These are phyloP conservation scores for Probosciger aterrimus DNA, from an alignment of 2,113 vertebrate genomes.

Conservation along the genomic window DNA sequence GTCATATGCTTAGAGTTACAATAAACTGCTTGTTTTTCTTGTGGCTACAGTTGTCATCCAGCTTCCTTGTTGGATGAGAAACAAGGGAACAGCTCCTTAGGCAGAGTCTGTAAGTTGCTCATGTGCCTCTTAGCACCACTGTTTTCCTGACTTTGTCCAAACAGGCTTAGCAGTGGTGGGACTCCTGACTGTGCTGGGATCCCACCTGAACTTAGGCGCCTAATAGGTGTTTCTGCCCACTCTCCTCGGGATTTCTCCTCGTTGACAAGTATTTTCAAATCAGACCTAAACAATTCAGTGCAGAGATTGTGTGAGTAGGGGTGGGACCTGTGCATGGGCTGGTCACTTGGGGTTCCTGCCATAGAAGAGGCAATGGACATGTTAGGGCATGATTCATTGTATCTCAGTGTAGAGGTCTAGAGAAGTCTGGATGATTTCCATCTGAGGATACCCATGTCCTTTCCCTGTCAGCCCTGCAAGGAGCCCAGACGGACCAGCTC, in stretches of 20 bases:
- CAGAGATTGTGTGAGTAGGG: accelerated
- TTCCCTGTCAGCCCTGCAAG: background rate
- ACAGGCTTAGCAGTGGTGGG: background rate
- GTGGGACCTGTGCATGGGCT: background rate
- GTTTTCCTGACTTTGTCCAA: background rate
- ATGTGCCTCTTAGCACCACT: background rate
- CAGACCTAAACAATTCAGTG: background rate
- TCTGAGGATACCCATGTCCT: background rate
- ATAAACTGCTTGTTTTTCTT: conserved; percentile 1
- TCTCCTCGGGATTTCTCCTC: background rate
- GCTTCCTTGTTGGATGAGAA: conserved; percentile 2
- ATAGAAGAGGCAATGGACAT: background rate
- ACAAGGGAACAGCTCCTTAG: background rate
- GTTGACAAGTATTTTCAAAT: background rate
- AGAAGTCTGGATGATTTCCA: background rate
- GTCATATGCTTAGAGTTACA: background rate
- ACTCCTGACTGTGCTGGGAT: background rate
- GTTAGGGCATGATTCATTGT: background rate
- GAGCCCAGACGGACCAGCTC: background rate
- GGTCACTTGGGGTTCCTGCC: background rate
- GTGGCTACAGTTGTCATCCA: background rate
- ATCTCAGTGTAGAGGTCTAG: background rate
- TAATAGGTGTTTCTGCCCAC: background rate
- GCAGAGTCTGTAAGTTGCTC: background rate
- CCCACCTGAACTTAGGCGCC: background rate